These are phyloP conservation scores for Drepana falcataria DNA, from an alignment of 2,888 invertebrate genomes.

Conservation along the genomic window DNA sequence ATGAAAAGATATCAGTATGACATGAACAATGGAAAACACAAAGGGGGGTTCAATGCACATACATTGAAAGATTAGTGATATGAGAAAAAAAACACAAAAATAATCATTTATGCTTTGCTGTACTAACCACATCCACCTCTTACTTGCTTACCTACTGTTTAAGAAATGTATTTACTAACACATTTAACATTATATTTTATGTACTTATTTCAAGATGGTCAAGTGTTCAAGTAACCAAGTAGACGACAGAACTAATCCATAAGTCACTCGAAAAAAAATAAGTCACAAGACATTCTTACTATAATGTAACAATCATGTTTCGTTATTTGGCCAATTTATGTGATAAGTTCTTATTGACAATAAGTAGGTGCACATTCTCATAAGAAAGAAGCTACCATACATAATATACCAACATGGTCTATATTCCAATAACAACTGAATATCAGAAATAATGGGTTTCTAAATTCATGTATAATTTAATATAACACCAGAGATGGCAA, in stretches of 20 bases:
- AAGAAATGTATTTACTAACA: constrained; percentile 13
- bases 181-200: constrained; percentile 8
- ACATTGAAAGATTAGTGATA: constrained; percentile 8
- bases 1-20: constrained; percentile 17
- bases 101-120: constrained; percentile 46
- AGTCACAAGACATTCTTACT: constrained; percentile 39
- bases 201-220: constrained; percentile 3
- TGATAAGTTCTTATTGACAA: not conserved
- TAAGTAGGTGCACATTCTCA: not conserved
- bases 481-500: too few species aligned
- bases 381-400: too few species aligned
- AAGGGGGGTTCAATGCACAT: constrained; percentile 13
- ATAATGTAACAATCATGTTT: constrained; percentile 44
- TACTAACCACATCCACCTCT: constrained; percentile 45
- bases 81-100: constrained; percentile 12
- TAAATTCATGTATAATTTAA: too few species aligned
- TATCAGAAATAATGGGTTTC: too few species aligned
- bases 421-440: too few species aligned
- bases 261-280: constrained; percentile 2
- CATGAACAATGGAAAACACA: constrained; percentile 7
- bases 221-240: constrained; percentile 4
- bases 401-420: too few species aligned
- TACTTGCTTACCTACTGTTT: constrained; percentile 13
- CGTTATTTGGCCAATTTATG: constrained; percentile 24
- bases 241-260: too few species aligned